Evolutionary conservation across 2,888 invertebrate species (phyloP).

Genomic region (Pyrocoelia pectoralis): DNA sequence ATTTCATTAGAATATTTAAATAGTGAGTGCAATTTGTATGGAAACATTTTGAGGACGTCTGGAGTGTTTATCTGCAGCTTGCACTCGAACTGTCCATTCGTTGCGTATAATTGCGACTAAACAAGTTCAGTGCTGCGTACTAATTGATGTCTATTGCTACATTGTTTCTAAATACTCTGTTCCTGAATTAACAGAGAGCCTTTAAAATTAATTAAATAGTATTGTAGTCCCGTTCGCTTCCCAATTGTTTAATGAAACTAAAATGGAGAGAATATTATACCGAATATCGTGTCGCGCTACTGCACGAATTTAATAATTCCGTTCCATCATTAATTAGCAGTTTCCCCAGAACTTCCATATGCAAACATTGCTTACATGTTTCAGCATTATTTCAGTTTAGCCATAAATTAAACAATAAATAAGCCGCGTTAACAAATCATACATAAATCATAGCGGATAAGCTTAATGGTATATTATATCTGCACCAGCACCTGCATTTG

Average conservation of each 20-base stretch:
- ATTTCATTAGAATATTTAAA: not conserved
- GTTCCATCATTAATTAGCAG: slow-evolving; percentile 35
- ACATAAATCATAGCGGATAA: slow-evolving; percentile 48
- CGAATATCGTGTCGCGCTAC: slow-evolving; percentile 34
- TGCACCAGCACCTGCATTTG: slow-evolving; percentile 53
- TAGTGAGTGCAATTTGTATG: slow-evolving; percentile 1
- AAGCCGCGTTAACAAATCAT: slow-evolving; percentile 46
- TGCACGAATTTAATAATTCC: slow-evolving; percentile 31
- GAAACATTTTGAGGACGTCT: slow-evolving; percentile 32
- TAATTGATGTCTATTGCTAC: slow-evolving; percentile 61
- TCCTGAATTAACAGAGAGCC: slow-evolving; percentile 43
- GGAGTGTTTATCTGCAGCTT: slow-evolving; percentile 54
- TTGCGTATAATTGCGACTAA: slow-evolving; percentile 61
- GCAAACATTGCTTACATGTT: slow-evolving; percentile 29
- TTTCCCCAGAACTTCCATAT: slow-evolving; percentile 28
- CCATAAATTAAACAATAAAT: slow-evolving; percentile 47
- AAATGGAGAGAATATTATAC: slow-evolving; percentile 31
- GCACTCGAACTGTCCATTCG: slow-evolving; percentile 57
- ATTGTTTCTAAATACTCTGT: slow-evolving; percentile 57
- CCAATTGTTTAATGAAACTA: slow-evolving; percentile 36
- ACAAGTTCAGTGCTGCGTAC: slow-evolving; percentile 61
- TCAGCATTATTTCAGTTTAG: slow-evolving; percentile 33
- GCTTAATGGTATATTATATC: slow-evolving; percentile 44
- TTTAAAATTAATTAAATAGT: slow-evolving; percentile 55
- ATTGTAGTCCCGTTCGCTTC: slow-evolving; percentile 44